Conservation (phyloP, 2,797 vertebrate genomes). For the Falco novaeseelandiae region DNA sequence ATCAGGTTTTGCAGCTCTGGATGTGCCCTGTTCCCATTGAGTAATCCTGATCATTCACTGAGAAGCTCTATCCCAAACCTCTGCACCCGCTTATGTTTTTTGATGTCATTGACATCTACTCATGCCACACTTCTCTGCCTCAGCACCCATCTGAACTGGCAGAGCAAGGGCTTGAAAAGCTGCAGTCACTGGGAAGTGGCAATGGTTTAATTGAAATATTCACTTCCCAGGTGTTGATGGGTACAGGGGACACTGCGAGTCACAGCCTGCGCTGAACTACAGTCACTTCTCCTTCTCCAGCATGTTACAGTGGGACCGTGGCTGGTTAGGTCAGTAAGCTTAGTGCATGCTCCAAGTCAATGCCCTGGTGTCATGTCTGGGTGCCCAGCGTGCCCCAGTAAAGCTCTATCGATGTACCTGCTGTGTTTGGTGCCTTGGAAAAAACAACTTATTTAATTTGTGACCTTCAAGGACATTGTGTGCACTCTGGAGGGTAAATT, state of each 20-base stretch:
- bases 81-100: not conserved
- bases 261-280: rapidly evolving
- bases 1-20: not conserved
- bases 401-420: not conserved
- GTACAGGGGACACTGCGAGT: not conserved
- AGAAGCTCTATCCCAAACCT: not conserved
- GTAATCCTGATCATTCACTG: not conserved
- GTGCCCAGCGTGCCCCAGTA: not conserved
- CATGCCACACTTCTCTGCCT: not conserved
- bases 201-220: not conserved
- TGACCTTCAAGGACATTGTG: not conserved
- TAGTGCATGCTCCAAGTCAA: not conserved
- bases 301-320: rapidly evolving
- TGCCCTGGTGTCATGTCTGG: rapidly evolving
- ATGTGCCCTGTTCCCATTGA: not conserved
- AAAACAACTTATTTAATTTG: not conserved
- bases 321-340: not conserved
- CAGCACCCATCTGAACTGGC: not conserved
- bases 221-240: not conserved
- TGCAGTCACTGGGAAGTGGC: not conserved
- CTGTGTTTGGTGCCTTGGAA: not conserved
- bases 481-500: not conserved
- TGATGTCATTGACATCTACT: too few relatives aligned
- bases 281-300: not conserved
- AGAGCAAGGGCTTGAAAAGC: not conserved